Conservation (phyloP, 2,888 invertebrate genomes). For the Macrophya annulata region DNA sequence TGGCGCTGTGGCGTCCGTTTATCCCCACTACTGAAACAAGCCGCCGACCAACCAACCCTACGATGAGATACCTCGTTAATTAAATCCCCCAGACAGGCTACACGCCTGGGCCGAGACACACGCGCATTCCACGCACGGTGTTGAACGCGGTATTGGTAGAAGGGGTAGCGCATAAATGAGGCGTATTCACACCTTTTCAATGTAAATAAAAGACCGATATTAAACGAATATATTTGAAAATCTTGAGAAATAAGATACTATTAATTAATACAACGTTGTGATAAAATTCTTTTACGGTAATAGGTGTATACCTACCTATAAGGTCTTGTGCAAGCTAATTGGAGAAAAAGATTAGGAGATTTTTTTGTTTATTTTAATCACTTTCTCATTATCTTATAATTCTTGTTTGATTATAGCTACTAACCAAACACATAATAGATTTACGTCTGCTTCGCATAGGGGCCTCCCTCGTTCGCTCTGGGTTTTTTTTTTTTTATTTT, state of each 20-base stretch:
- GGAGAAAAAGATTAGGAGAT: not conserved
- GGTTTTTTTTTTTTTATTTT: not conserved
- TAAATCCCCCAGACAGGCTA: constrained; percentile 54
- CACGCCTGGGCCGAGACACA: constrained; percentile 46
- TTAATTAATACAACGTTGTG: not conserved
- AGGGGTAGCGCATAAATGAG: constrained; percentile 56
- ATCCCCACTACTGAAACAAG: constrained; percentile 55
- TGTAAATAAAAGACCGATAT: constrained; percentile 48
- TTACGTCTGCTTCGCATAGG: constrained; percentile 1
- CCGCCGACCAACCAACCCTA: constrained; percentile 15
- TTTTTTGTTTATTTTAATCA: not conserved
- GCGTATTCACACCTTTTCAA: constrained; percentile 58
- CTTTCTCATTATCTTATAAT: not conserved
- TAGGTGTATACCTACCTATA: not conserved
- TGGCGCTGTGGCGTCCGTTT: constrained; percentile 60
- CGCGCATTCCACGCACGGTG: constrained; percentile 55
- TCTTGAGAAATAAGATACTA: not conserved
- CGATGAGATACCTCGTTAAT: constrained; percentile 55
- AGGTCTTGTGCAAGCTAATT: not conserved
- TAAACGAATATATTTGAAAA: not conserved
- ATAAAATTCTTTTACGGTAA: not conserved
- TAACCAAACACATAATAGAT: not conserved
- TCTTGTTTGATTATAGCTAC: not conserved
- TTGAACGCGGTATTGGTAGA: not conserved
- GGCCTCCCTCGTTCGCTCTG: not conserved